Evolutionary conservation across 2,113 vertebrate species (phyloP).

Genomic region (human): GRCh38 chr12:5194001-5194500

Average conservation of each 20-base stretch:
- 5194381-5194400: neutral
- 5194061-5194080: neutral
- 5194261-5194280: slow-evolving; percentile 15
- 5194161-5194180: neutral
- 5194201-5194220: neutral
- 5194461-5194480: neutral
- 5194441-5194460: neutral
- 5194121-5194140: neutral
- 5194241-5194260: neutral
- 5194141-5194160: neutral
- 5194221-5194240: neutral
- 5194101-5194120: neutral
- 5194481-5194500: neutral
- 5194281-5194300: neutral
- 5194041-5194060: neutral
- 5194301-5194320: neutral
- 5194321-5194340: neutral
- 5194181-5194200: neutral
- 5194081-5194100: neutral
- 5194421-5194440: neutral
- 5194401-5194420: neutral
- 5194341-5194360: neutral
- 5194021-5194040: neutral
- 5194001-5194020: neutral
- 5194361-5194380: neutral